Percentiles rank a stretch among this genome's conserved stretches.
phyloP scores from a whole-genome alignment of 64 coral and sea anemone genomes.

The Dendronephthya gigantea region DNA sequence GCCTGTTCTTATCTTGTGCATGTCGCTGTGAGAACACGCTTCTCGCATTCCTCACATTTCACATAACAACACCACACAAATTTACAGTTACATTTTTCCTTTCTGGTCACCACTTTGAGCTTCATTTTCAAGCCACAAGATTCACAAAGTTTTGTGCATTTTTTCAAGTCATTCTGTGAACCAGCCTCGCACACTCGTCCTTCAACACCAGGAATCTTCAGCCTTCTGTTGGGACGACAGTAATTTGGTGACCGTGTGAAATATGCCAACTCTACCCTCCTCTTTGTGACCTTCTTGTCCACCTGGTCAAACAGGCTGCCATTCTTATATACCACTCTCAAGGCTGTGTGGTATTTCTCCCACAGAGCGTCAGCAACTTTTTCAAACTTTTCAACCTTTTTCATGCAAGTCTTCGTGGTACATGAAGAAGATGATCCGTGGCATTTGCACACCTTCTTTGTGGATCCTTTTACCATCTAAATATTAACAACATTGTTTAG shows the following conservation, averaged over 20 bases:
- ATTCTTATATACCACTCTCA: not conserved
- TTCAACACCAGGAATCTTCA: not conserved
- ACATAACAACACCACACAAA: constrained; percentile 11
- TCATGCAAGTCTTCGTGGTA: not conserved
- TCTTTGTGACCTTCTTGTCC: not conserved
- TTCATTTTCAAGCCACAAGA: not conserved
- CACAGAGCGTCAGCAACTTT: not conserved
- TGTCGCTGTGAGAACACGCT: not conserved
- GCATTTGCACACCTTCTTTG: not conserved
- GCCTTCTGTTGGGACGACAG: not conserved
- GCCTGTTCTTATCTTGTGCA: not conserved
- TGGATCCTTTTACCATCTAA: not conserved
- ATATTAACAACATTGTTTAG: not conserved
- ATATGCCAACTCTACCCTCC: not conserved
- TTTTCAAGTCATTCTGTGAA: not conserved
- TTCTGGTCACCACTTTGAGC: not conserved
- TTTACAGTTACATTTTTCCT: not conserved
- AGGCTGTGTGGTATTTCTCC: not conserved
- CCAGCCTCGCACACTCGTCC: not conserved
- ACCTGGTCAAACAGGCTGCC: not conserved
- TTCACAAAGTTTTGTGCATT: not conserved
- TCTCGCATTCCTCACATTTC: not conserved
- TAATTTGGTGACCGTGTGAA: not conserved
- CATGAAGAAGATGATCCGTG: not conserved
- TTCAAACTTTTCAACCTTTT: not conserved